Percentiles rank a stretch among this genome's conserved stretches.
Evolutionary conservation across 2,113 vertebrate genomes (phyloP).

Genomic region (Macquaria ambigua): DNA sequence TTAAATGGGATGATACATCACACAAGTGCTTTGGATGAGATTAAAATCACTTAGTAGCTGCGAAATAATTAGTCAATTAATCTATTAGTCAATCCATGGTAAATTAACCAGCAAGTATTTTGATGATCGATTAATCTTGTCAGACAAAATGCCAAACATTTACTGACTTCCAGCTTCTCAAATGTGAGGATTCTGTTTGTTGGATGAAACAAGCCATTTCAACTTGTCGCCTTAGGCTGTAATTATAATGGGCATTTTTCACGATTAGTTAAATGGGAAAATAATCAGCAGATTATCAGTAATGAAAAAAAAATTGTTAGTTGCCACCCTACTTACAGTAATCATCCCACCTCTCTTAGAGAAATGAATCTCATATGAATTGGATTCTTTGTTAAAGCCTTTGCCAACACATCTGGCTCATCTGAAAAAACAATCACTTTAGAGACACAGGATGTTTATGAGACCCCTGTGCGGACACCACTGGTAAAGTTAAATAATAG

Average conservation of each 20-base stretch:
- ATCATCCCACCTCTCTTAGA: not conserved
- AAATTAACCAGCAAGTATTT: not conserved
- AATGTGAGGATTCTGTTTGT: not conserved
- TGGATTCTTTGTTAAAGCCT: not conserved
- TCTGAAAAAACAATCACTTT: conserved; percentile 12
- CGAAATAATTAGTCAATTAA: not conserved
- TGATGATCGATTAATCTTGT: not conserved
- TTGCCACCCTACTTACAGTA: not conserved
- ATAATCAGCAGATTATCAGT: not conserved
- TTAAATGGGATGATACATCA: not conserved
- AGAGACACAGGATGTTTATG: conserved; percentile 6
- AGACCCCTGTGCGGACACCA: conserved; percentile 4
- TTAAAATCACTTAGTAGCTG: not conserved
- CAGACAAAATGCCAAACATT: not conserved
- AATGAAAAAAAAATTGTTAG: not conserved
- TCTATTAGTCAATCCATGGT: not conserved
- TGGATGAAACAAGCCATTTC: not conserved
- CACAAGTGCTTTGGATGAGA: not conserved
- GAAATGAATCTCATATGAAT: not conserved
- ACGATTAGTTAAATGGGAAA: conserved; percentile 1
- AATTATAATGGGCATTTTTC: conserved; percentile 8
- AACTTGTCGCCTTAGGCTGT: not conserved
- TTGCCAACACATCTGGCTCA: conserved; percentile 4
- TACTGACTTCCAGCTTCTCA: not conserved
- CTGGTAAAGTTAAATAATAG: conserved; percentile 29